phyloP scores from a whole-genome alignment of 2,113 vertebrate species.

The Amphiprion percula region DNA sequence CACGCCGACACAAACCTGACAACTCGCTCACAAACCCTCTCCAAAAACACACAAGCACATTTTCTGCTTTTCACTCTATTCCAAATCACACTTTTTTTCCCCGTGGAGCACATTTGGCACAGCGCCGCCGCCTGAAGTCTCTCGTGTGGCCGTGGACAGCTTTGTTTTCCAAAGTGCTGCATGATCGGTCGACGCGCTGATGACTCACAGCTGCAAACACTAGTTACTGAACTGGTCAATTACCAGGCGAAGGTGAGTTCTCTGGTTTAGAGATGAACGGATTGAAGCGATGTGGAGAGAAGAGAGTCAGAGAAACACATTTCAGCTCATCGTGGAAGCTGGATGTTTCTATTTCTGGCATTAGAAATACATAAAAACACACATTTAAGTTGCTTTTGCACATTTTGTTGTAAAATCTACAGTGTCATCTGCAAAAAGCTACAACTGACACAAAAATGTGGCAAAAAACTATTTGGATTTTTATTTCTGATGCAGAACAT shows the following conservation, averaged over 20 bases:
- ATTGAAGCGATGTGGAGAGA: background rate
- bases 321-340: background rate
- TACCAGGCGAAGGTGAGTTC: slow-evolving; percentile 51
- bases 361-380: background rate
- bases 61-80: slow-evolving; percentile 39
- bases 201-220: slow-evolving; percentile 71
- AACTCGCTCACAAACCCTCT: slow-evolving; percentile 40
- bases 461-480: too few relatives aligned
- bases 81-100: slow-evolving; percentile 14
- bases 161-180: slow-evolving; percentile 43
- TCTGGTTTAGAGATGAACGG: slow-evolving; percentile 47
- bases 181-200: slow-evolving; percentile 55
- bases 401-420: too few relatives aligned
- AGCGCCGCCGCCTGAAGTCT: slow-evolving; percentile 28
- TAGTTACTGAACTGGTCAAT: slow-evolving; percentile 64
- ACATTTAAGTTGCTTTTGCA: background rate
- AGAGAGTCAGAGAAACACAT: background rate
- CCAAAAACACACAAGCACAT: slow-evolving; percentile 27
- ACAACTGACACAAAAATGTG: too few relatives aligned
- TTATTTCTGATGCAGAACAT: too few relatives aligned
- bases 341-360: slow-evolving; percentile 1
- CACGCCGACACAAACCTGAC: slow-evolving; percentile 34
- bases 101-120: slow-evolving; percentile 29
- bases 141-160: slow-evolving; percentile 35
- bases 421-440: too few relatives aligned